Percentiles rank a stretch among this genome's conserved stretches.
These are phyloP conservation scores for Drosophila rhopaloa DNA, from an alignment of 1,140 invertebrate species.

Conservation along the genomic window DNA sequence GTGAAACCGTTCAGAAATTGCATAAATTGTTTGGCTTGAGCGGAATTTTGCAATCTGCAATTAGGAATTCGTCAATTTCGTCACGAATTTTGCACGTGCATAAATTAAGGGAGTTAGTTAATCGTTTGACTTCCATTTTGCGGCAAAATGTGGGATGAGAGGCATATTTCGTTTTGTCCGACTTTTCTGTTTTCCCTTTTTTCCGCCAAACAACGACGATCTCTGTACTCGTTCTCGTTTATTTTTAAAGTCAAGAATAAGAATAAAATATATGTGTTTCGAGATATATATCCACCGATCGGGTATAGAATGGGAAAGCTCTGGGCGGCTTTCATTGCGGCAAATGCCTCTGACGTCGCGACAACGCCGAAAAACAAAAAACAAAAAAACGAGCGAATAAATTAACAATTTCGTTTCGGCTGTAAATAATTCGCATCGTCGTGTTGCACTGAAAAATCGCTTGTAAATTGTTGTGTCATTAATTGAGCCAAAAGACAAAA, in stretches of 20 bases:
- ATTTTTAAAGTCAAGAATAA: constrained; percentile 39
- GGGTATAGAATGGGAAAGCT: constrained; percentile 10
- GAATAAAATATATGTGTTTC: constrained; percentile 27
- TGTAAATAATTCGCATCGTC: constrained; percentile 28
- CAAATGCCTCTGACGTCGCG: constrained; percentile 55
- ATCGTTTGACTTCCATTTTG: neutral
- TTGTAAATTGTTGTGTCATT: constrained; percentile 48
- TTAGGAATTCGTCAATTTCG: constrained; percentile 65
- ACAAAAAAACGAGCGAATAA: constrained; percentile 2
- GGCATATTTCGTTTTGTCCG: constrained; percentile 9
- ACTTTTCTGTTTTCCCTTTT: neutral
- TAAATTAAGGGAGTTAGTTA: constrained; percentile 3
- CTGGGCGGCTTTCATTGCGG: constrained; percentile 38
- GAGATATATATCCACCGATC: constrained; percentile 13
- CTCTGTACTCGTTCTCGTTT: constrained; percentile 5
- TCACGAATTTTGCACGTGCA: constrained; percentile 72
- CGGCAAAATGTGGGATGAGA: neutral
- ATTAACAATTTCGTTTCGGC: constrained; percentile 16
- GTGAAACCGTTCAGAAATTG: constrained; percentile 53
- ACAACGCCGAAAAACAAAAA: constrained; percentile 18
- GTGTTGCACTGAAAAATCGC: constrained; percentile 30
- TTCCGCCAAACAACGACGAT: neutral
- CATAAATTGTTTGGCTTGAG: constrained; percentile 43
- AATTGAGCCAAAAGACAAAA: constrained; percentile 5
- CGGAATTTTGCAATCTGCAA: constrained; percentile 34